A percentile compares a stretch with the other conserved stretches of the same genome.
phyloP scores from a whole-genome alignment of 2,888 invertebrate species.

The Operophtera brumata region DNA sequence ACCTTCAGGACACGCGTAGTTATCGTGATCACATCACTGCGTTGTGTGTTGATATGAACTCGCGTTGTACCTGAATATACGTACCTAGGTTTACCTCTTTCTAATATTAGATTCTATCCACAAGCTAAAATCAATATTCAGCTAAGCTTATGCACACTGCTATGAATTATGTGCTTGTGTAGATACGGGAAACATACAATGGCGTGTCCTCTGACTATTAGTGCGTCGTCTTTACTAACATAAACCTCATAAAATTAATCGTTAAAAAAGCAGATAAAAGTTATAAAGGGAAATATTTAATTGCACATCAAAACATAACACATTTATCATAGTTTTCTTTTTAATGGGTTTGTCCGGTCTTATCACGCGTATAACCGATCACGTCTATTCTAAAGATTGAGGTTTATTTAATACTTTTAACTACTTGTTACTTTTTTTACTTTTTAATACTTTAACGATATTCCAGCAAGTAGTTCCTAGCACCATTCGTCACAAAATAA shows the following conservation, averaged over 20 bases:
- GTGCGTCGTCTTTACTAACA: slow-evolving; percentile 11
- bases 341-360: too few species aligned
- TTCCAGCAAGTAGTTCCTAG: too few species aligned
- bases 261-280: too few species aligned
- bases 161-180: slow-evolving; percentile 1
- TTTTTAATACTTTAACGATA: too few species aligned
- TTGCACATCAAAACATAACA: too few species aligned
- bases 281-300: too few species aligned
- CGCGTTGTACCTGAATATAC: background rate
- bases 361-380: too few species aligned
- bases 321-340: too few species aligned
- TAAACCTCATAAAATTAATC: background rate
- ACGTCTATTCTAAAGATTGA: too few species aligned
- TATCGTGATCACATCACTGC: slow-evolving; percentile 17
- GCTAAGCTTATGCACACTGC: slow-evolving; percentile 3
- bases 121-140: slow-evolving; percentile 25
- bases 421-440: too few species aligned
- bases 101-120: slow-evolving; percentile 27
- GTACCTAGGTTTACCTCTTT: slow-evolving; percentile 22
- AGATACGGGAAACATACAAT: slow-evolving; percentile 9
- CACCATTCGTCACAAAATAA: too few species aligned
- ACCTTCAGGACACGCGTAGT: slow-evolving; percentile 31
- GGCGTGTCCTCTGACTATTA: slow-evolving; percentile 15
- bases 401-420: too few species aligned
- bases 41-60: slow-evolving; percentile 4